Conservation (phyloP, 2,888 invertebrate species). For the Tenodera sinensis region DNA sequence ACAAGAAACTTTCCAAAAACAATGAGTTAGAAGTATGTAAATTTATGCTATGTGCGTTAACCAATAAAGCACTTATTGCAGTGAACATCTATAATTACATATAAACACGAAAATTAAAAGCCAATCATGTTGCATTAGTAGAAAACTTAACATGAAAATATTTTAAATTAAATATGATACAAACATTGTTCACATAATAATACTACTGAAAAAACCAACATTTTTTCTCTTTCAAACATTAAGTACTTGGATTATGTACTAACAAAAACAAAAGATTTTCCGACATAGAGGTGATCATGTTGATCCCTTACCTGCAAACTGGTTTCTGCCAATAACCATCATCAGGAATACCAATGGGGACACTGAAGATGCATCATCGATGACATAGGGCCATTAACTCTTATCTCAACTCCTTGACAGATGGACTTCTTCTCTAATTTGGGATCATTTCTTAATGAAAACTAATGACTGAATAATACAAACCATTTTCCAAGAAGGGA, state of each 20-base stretch:
- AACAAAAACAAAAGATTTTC: not conserved
- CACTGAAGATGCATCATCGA: not conserved
- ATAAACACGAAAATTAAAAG: not conserved
- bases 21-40: not conserved
- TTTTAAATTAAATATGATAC: not conserved
- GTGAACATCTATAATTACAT: not conserved
- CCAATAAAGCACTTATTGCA: not conserved
- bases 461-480: not conserved
- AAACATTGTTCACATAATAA: not conserved
- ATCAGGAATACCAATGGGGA: not conserved
- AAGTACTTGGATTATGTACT: not conserved
- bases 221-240: not conserved
- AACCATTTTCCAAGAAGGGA: not conserved
- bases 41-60: not conserved
- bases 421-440: not conserved
- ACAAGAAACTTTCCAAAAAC: too few relatives aligned
- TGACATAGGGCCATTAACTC: not conserved
- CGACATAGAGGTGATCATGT: not conserved
- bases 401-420: not conserved
- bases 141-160: not conserved
- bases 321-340: not conserved
- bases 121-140: not conserved
- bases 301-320: not conserved
- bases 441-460: not conserved
- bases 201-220: not conserved